Conservation (phyloP, 2,797 vertebrate species). For the Phoeniculus purpureus region DNA sequence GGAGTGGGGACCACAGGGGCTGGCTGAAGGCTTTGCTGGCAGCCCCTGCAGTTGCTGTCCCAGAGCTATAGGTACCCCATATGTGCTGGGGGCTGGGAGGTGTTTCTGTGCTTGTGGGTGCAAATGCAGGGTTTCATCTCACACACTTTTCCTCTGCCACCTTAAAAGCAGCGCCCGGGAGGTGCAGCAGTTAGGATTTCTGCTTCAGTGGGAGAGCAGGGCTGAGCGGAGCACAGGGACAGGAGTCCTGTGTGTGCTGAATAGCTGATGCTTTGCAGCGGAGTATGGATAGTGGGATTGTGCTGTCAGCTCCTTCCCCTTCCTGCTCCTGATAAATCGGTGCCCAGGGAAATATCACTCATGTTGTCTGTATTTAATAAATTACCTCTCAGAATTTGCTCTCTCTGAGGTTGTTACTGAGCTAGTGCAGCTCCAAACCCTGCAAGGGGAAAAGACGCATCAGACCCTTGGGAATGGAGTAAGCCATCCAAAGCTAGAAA, state of each 20-base stretch:
- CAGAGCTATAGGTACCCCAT: not conserved
- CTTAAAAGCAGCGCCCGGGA: not conserved
- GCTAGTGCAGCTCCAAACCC: slow-evolving; percentile 14
- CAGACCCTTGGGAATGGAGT: not conserved
- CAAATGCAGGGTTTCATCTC: not conserved
- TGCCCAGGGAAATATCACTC: slow-evolving; percentile 36
- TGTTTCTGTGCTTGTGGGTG: accelerated
- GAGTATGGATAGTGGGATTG: not conserved
- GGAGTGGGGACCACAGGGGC: not conserved
- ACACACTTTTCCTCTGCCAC: not conserved
- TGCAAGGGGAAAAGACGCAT: slow-evolving; percentile 19
- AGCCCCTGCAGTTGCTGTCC: not conserved
- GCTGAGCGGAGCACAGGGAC: not conserved
- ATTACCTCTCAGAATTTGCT: slow-evolving; percentile 6
- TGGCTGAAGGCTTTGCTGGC: not conserved
- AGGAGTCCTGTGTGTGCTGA: not conserved
- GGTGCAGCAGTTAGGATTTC: not conserved
- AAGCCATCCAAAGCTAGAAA: slow-evolving; percentile 43
- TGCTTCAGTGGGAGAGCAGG: not conserved
- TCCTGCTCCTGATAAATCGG: not conserved
- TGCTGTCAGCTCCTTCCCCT: not conserved
- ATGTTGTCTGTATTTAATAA: slow-evolving; percentile 26
- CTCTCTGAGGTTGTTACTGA: slow-evolving; percentile 10
- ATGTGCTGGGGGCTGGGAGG: not conserved
- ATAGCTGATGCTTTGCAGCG: not conserved